phyloP scores from a whole-genome alignment of 2,113 vertebrate species.

The Pterocles gutturalis region DNA sequence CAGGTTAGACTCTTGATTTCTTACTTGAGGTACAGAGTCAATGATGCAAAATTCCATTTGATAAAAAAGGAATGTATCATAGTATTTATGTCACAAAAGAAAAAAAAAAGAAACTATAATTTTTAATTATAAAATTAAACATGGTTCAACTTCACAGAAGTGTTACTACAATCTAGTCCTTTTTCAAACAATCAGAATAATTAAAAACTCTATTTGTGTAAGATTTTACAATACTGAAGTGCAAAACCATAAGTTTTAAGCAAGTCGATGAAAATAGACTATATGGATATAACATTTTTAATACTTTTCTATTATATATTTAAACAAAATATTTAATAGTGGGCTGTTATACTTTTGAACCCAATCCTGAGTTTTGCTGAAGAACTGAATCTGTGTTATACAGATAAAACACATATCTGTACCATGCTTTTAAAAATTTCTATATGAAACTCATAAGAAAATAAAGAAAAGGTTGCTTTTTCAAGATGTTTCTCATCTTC shows the following conservation, averaged over 20 bases:
- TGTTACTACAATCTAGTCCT: background rate
- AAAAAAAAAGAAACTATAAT: background rate
- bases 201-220: background rate
- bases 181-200: background rate
- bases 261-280: background rate
- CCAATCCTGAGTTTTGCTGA: background rate
- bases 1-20: background rate
- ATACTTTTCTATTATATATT: background rate
- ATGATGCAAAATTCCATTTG: background rate
- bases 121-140: background rate
- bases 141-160: background rate
- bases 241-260: background rate
- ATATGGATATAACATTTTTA: background rate
- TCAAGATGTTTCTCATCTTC: background rate
- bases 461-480: background rate
- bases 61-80: background rate
- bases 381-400: rapidly evolving
- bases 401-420: background rate
- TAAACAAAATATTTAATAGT: background rate
- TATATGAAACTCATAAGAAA: background rate
- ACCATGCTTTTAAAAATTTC: background rate
- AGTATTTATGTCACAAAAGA: background rate
- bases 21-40: background rate
- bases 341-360: background rate
- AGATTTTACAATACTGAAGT: background rate